phyloP scores from a whole-genome alignment of 2,113 vertebrate species.

The Gopherus evgoodei region DNA sequence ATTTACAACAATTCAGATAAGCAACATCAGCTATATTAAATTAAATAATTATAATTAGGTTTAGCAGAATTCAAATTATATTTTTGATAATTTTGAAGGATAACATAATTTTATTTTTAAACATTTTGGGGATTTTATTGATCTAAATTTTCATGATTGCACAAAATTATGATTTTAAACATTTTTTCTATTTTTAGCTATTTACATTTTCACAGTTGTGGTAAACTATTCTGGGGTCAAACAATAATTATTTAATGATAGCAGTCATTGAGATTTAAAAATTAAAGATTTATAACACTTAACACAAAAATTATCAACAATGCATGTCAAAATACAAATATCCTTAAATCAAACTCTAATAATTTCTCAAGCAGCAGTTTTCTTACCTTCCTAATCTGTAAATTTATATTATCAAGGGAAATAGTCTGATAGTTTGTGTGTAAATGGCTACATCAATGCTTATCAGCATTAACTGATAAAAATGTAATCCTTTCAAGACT shows the following conservation, averaged over 20 bases:
- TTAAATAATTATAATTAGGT: neutral
- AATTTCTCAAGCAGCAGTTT: neutral
- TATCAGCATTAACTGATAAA: neutral
- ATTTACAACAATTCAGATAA: slow-evolving; percentile 54
- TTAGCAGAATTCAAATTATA: neutral
- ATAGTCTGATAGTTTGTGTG: neutral
- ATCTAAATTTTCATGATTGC: neutral
- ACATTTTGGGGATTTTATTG: neutral
- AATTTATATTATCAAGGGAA: neutral
- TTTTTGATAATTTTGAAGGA: neutral
- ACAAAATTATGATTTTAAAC: neutral
- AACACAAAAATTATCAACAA: neutral
- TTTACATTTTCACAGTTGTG: neutral
- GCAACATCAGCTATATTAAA: neutral
- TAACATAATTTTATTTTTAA: neutral
- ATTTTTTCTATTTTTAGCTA: neutral
- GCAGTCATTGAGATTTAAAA: slow-evolving; percentile 44
- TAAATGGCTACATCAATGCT: neutral
- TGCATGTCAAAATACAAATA: neutral
- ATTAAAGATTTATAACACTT: neutral
- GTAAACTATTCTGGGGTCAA: neutral
- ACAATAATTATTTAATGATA: neutral
- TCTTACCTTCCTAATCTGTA: neutral
- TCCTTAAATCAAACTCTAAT: neutral
- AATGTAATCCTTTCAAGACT: neutral